Evolutionary conservation across 2,888 invertebrate species (phyloP).

Genomic region (Torymus texanus): DNA sequence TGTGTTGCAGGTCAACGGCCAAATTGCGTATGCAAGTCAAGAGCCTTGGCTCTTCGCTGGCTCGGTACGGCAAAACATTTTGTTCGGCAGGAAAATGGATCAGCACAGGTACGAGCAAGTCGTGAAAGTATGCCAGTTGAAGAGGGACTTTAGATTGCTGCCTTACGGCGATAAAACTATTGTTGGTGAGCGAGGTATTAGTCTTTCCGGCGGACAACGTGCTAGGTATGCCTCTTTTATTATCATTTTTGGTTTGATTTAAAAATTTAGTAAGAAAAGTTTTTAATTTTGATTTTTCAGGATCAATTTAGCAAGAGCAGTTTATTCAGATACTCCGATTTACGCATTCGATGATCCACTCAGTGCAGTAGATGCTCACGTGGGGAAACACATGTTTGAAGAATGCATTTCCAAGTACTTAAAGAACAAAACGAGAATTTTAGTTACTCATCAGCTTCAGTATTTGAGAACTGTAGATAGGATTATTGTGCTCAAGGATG

Average conservation of each 20-base stretch:
- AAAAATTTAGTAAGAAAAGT: background rate
- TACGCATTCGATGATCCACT: slow-evolving; percentile 94
- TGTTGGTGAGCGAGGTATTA: slow-evolving; percentile 91
- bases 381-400: slow-evolving; percentile 92
- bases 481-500: slow-evolving; percentile 72
- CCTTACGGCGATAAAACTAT: slow-evolving; percentile 90
- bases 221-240: slow-evolving; percentile 74
- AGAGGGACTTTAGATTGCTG: slow-evolving; percentile 84
- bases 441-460: slow-evolving; percentile 81
- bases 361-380: slow-evolving; percentile 94
- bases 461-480: slow-evolving; percentile 74
- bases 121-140: slow-evolving; percentile 83
- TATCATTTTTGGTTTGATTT: background rate
- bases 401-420: slow-evolving; percentile 82
- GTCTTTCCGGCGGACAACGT: slow-evolving; percentile 86
- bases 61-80: slow-evolving; percentile 92
- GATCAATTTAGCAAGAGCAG: slow-evolving; percentile 90
- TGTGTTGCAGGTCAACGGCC: slow-evolving; percentile 79
- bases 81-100: slow-evolving; percentile 89
- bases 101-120: slow-evolving; percentile 81
- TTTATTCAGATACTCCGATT: slow-evolving; percentile 90
- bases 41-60: slow-evolving; percentile 91
- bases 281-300: slow-evolving; percentile 69
- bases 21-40: slow-evolving; percentile 87
- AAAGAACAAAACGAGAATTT: slow-evolving; percentile 76